Evolutionary conservation across 2,888 invertebrate species (phyloP).

Genomic region (Agonum fuliginosum): DNA sequence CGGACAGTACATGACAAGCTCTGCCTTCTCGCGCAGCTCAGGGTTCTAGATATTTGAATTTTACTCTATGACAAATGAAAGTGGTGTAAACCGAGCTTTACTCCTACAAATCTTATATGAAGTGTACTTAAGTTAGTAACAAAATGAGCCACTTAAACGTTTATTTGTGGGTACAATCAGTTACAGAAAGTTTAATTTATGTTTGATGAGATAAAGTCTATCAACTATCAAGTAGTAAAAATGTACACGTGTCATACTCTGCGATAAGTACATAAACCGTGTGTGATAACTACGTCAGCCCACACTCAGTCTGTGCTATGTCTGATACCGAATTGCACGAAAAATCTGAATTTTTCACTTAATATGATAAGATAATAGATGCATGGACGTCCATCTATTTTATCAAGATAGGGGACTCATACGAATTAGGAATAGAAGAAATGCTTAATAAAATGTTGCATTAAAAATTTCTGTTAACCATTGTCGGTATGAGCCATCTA

Average conservation of each 20-base stretch:
- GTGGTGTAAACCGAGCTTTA: not conserved
- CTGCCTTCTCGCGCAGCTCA: too few relatives aligned
- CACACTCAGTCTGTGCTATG: slow-evolving; percentile 5
- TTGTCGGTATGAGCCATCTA: too few relatives aligned
- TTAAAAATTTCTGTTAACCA: too few relatives aligned
- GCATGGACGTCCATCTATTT: slow-evolving; percentile 7
- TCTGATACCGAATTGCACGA: not conserved
- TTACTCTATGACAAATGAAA: too few relatives aligned
- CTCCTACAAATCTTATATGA: slow-evolving; percentile 6
- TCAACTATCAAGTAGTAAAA: slow-evolving; percentile 6
- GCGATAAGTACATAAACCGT: not conserved
- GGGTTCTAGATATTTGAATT: too few relatives aligned
- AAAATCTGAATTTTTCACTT: not conserved
- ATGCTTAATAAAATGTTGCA: too few relatives aligned
- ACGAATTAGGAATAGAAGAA: too few relatives aligned
- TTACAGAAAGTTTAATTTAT: slow-evolving; percentile 7
- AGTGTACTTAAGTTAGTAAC: slow-evolving; percentile 26
- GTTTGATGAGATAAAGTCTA: slow-evolving; percentile 5
- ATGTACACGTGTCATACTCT: slow-evolving; percentile 16
- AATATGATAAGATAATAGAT: not conserved
- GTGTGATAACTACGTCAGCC: slow-evolving; percentile 14
- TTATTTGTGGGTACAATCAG: slow-evolving; percentile 25
- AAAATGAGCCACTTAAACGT: slow-evolving; percentile 16
- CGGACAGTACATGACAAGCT: too few relatives aligned
- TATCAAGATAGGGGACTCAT: too few relatives aligned